Conservation (phyloP, 2,888 invertebrate species). For the Drosophila multiciliata region DNA sequence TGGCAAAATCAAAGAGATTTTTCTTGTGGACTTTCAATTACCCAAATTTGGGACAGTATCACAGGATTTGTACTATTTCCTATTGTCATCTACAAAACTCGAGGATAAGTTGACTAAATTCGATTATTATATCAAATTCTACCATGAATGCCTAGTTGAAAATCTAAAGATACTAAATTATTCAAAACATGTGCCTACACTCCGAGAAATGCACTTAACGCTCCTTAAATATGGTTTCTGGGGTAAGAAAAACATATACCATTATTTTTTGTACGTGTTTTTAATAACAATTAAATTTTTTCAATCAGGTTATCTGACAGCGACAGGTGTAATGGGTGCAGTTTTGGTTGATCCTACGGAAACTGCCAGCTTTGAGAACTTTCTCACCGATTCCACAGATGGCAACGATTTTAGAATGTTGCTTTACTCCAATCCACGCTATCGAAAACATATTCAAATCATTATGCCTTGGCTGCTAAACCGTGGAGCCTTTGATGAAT, state of each 20-base stretch:
- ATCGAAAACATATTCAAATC: slow-evolving; percentile 67
- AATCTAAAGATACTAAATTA: slow-evolving; percentile 75
- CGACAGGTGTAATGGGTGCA: slow-evolving; percentile 69
- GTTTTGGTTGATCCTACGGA: slow-evolving; percentile 69
- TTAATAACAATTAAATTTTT: not conserved
- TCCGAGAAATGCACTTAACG: slow-evolving; percentile 71
- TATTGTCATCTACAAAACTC: slow-evolving; percentile 77
- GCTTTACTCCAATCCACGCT: slow-evolving; percentile 70
- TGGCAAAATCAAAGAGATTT: slow-evolving; percentile 65
- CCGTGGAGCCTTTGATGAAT: slow-evolving; percentile 59
- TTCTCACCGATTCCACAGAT: slow-evolving; percentile 47
- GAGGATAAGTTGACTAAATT: slow-evolving; percentile 81
- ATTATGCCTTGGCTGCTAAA: slow-evolving; percentile 80
- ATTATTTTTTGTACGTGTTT: not conserved
- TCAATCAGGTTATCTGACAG: slow-evolving; percentile 56
- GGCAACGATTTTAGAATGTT: slow-evolving; percentile 54
- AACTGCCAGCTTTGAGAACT: slow-evolving; percentile 64
- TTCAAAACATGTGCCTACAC: slow-evolving; percentile 66
- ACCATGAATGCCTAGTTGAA: slow-evolving; percentile 73
- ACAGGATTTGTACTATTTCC: slow-evolving; percentile 76
- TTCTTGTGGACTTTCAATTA: slow-evolving; percentile 80
- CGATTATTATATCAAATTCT: slow-evolving; percentile 79
- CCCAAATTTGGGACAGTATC: slow-evolving; percentile 74
- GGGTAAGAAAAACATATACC: slow-evolving; percentile 58
- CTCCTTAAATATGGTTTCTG: slow-evolving; percentile 71